These are phyloP conservation scores for Bombus pyrosoma DNA, from an alignment of 1,140 invertebrate species.

Conservation along the genomic window DNA sequence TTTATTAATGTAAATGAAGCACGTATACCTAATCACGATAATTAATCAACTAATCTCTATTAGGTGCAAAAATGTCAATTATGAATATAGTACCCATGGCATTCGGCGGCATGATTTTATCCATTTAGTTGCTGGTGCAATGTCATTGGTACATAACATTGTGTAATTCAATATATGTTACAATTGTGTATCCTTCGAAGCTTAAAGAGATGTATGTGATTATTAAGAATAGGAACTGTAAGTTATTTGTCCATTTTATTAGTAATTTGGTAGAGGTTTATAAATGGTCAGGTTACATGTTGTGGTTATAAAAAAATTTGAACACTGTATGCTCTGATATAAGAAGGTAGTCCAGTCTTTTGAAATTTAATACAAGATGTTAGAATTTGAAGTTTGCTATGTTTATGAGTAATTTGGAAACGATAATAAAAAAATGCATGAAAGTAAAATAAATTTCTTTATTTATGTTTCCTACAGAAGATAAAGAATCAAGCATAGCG, in stretches of 20 bases:
- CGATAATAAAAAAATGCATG: background rate
- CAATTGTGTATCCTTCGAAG: background rate
- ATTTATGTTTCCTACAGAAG: slow-evolving; percentile 8
- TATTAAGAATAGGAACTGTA: background rate
- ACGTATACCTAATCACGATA: background rate
- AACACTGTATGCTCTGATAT: background rate
- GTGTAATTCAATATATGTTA: background rate
- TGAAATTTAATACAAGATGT: background rate
- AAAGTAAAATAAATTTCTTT: slow-evolving; percentile 31
- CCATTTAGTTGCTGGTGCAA: slow-evolving; percentile 21
- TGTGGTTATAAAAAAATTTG: slow-evolving; percentile 23
- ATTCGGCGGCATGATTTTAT: slow-evolving; percentile 22
- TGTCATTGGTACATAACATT: slow-evolving; percentile 16
- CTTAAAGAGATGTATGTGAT: background rate
- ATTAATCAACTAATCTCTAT: background rate
- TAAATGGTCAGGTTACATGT: background rate
- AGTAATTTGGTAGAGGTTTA: background rate
- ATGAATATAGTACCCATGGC: slow-evolving; percentile 40
- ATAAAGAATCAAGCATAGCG: background rate
- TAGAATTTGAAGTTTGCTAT: background rate
- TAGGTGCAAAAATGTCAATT: background rate
- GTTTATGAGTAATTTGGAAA: background rate
- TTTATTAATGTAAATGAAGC: no score
- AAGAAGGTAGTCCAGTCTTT: background rate
- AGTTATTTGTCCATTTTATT: slow-evolving; percentile 13